A percentile compares a stretch with the other conserved stretches of the same genome.
Conservation (phyloP, 1,140 invertebrate genomes). For the Bombus vancouverensis region DNA sequence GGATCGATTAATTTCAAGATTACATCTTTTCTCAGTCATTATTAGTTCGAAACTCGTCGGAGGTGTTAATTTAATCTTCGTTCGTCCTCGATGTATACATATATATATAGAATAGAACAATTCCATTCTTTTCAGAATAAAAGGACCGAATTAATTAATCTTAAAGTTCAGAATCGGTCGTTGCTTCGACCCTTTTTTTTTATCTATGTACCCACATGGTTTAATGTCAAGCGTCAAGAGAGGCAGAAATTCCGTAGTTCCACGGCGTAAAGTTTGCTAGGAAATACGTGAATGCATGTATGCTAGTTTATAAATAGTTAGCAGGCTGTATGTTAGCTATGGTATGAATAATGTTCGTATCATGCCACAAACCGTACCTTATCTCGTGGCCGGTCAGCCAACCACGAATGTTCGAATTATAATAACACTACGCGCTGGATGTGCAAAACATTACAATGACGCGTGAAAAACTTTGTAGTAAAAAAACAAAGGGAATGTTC, state of each 20-base stretch:
- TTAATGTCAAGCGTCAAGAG: slow-evolving; percentile 10
- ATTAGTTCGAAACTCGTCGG: not conserved
- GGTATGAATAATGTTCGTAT: slow-evolving; percentile 35
- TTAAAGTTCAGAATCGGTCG: not conserved
- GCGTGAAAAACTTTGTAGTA: not conserved
- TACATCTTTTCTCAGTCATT: not conserved
- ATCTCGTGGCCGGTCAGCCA: not conserved
- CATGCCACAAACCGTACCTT: not conserved
- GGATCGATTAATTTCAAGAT: not conserved
- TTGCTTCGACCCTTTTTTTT: not conserved
- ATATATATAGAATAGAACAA: not conserved
- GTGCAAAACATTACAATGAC: not conserved
- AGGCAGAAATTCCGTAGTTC: not conserved
- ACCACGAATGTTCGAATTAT: not conserved
- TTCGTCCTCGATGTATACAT: not conserved
- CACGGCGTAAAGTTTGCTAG: not conserved
- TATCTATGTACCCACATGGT: not conserved
- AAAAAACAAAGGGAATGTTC: not conserved
- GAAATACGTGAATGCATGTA: slow-evolving; percentile 32
- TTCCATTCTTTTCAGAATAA: not conserved
- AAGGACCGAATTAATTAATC: not conserved
- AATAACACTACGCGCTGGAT: not conserved
- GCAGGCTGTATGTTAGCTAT: not conserved
- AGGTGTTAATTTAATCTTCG: not conserved
- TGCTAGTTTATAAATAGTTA: slow-evolving; percentile 19